Evolutionary conservation across 2,888 invertebrate species (phyloP).

Genomic region (Anthophora plumipes): DNA sequence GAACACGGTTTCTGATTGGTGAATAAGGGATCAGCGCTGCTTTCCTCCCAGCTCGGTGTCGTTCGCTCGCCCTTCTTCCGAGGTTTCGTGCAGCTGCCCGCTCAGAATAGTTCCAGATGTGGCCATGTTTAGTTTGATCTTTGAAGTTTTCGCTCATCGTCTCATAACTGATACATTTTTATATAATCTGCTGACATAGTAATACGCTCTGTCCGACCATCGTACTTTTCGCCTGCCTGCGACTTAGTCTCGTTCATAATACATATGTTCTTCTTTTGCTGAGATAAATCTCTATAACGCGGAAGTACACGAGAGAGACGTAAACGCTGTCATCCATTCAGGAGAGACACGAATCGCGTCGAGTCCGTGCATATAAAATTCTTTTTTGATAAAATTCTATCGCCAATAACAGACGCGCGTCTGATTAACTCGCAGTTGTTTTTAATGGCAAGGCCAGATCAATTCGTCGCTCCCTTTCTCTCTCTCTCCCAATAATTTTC

Average conservation of each 20-base stretch:
- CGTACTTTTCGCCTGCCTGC: slow-evolving; percentile 77
- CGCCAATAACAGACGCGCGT: slow-evolving; percentile 47
- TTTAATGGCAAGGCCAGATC: slow-evolving; percentile 39
- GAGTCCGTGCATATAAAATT: slow-evolving; percentile 54
- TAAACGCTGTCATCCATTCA: slow-evolving; percentile 59
- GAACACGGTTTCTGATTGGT: slow-evolving; percentile 67
- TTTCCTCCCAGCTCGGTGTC: slow-evolving; percentile 65
- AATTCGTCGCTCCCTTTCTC: slow-evolving; percentile 63
- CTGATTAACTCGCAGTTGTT: slow-evolving; percentile 47
- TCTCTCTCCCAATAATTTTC: slow-evolving; percentile 57
- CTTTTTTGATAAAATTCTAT: slow-evolving; percentile 31
- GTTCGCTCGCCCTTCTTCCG: slow-evolving; percentile 65
- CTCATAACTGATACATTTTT: slow-evolving; percentile 74
- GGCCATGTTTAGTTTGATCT: slow-evolving; percentile 84
- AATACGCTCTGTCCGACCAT: slow-evolving; percentile 76
- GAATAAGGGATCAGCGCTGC: slow-evolving; percentile 47
- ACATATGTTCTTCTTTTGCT: slow-evolving; percentile 64
- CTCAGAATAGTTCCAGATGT: slow-evolving; percentile 85
- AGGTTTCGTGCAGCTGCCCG: slow-evolving; percentile 72
- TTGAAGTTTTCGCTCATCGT: slow-evolving; percentile 82
- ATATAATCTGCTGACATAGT: slow-evolving; percentile 74
- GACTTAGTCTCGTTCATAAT: slow-evolving; percentile 69
- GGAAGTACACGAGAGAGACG: slow-evolving; percentile 63
- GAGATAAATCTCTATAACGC: slow-evolving; percentile 66
- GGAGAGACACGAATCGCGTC: slow-evolving; percentile 54